Evolutionary conservation across 2,113 vertebrate species (phyloP).

Genomic region (Tetraodon nigroviridis): DNA sequence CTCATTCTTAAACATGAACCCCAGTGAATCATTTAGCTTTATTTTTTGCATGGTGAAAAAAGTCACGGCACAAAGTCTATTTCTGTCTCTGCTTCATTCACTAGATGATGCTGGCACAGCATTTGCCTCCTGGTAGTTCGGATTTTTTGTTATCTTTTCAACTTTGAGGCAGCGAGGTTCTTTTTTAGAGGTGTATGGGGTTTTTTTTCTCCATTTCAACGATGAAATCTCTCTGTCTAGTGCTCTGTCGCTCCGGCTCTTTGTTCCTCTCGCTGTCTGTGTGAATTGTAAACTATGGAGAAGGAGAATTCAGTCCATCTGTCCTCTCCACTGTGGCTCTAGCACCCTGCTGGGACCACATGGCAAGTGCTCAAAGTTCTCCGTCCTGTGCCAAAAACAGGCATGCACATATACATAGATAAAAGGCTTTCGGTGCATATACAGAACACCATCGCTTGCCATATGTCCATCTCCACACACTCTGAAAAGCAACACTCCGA

Average conservation of each 20-base stretch:
- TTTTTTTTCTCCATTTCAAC: constrained; percentile 60
- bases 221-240: constrained; percentile 51
- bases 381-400: constrained; percentile 51
- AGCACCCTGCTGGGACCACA: constrained; percentile 59
- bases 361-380: constrained; percentile 59
- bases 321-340: constrained; percentile 53
- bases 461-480: constrained; percentile 1
- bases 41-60: too few relatives aligned
- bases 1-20: too few relatives aligned
- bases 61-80: constrained; percentile 34
- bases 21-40: too few relatives aligned
- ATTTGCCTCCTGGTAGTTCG: constrained; percentile 42
- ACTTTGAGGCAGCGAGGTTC: constrained; percentile 48
- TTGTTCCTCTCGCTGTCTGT: constrained; percentile 50
- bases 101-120: constrained; percentile 41
- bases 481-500: too few relatives aligned
- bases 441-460: neutral
- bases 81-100: constrained; percentile 51
- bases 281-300: constrained; percentile 56
- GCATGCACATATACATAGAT: constrained; percentile 29
- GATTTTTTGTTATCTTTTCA: constrained; percentile 58
- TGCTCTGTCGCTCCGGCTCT: constrained; percentile 38
- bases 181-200: constrained; percentile 32
- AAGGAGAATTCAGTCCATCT: constrained; percentile 68
- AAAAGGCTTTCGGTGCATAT: neutral